Conservation (phyloP, 2,888 invertebrate species). For the Acrocyrtus sp. region DNA sequence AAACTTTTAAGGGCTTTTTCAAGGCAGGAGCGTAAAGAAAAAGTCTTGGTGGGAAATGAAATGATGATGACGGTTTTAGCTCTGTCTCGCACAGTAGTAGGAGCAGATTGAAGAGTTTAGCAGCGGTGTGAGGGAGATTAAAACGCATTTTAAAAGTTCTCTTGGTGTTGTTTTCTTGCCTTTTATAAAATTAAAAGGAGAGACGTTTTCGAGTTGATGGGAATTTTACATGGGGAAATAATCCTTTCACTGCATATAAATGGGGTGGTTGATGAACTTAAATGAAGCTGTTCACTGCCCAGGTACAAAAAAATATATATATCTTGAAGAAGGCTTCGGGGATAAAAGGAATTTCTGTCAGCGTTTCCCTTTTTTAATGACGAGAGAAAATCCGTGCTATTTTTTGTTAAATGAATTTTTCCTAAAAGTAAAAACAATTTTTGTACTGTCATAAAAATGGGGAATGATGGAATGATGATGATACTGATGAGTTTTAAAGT, state of each 20-base stretch:
- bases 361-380: constrained; percentile 31
- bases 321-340: too few relatives aligned
- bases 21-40: too few relatives aligned
- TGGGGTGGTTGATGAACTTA: not conserved
- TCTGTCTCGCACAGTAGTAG: too few relatives aligned
- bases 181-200: constrained; percentile 30
- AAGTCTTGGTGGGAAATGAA: too few relatives aligned
- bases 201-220: not conserved
- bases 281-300: not conserved
- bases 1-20: constrained; percentile 22
- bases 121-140: too few relatives aligned
- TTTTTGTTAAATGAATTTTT: not conserved
- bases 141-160: too few relatives aligned
- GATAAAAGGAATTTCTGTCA: not conserved
- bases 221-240: too few relatives aligned
- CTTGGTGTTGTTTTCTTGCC: not conserved
- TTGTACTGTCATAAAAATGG: not conserved
- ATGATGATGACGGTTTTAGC: too few relatives aligned
- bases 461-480: constrained; percentile 6
- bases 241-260: not conserved
- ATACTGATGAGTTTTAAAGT: not conserved
- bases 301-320: too few relatives aligned
- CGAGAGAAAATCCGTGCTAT: constrained; percentile 32
- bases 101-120: too few relatives aligned
- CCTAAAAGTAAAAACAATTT: not conserved